phyloP scores from a whole-genome alignment of 2,113 vertebrate genomes.

The Sinocyclocheilus maitianheensis region DNA sequence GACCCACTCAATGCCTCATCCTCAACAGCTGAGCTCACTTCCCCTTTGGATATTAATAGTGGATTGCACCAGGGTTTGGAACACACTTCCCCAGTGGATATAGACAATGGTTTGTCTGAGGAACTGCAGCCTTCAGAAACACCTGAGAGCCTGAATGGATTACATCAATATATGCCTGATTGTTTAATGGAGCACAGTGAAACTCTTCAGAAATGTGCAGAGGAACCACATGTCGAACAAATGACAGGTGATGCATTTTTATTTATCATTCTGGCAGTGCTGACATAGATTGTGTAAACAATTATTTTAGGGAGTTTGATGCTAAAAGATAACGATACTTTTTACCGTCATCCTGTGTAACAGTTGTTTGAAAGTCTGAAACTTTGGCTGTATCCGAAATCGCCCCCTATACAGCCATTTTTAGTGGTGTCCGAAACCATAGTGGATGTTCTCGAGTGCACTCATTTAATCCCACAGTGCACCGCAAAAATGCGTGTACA shows the following conservation, averaged over 20 bases:
- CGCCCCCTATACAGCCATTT: too few species aligned
- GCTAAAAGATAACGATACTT: neutral
- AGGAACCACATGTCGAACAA: conserved; percentile 21
- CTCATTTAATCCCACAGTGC: too few species aligned
- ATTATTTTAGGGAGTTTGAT: neutral
- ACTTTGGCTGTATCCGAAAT: neutral
- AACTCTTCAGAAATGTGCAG: neutral
- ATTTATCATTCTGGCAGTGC: neutral
- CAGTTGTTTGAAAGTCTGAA: neutral
- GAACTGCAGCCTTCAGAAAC: neutral
- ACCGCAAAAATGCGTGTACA: too few species aligned
- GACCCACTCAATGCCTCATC: neutral
- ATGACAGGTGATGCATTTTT: conserved; percentile 36
- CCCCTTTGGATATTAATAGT: conserved; percentile 37
- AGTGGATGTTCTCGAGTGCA: too few species aligned
- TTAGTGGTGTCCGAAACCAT: too few species aligned
- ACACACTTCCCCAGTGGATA: conserved; percentile 27
- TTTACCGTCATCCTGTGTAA: neutral
- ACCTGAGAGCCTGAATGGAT: conserved; percentile 29
- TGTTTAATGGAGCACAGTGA: conserved; percentile 7
- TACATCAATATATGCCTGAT: conserved; percentile 2
- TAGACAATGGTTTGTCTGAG: conserved; percentile 6
- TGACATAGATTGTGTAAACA: neutral
- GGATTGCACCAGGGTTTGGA: neutral
- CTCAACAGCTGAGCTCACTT: conserved; percentile 28